phyloP scores from a whole-genome alignment of 2,888 invertebrate species.

The Anticlea derivata region DNA sequence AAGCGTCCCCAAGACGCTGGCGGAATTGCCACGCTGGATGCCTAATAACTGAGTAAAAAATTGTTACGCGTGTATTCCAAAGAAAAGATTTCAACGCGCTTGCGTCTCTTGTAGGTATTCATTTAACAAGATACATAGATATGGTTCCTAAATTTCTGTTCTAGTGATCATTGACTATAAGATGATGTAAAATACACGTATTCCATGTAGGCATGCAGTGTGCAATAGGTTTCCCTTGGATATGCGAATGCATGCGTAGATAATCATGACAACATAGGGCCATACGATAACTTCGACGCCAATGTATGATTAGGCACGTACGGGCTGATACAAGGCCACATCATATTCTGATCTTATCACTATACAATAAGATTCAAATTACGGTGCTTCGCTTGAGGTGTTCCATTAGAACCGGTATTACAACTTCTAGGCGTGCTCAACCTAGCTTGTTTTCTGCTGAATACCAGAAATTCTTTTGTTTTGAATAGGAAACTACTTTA shows the following conservation, averaged over 20 bases:
- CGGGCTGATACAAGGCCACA: conserved; percentile 28
- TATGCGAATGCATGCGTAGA: conserved; percentile 35
- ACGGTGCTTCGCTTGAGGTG: conserved; percentile 16
- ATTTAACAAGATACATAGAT: too few species aligned
- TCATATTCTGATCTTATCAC: conserved; percentile 17
- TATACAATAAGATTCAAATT: conserved; percentile 26
- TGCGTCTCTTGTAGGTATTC: not conserved
- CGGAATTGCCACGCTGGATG: too few species aligned
- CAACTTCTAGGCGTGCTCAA: conserved; percentile 32
- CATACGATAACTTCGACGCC: conserved; percentile 26
- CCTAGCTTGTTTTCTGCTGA: conserved; percentile 24
- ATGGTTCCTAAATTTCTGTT: not conserved
- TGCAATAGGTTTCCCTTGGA: conserved; percentile 38
- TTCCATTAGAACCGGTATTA: conserved; percentile 34
- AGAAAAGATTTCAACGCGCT: conserved; percentile 21
- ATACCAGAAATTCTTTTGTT: conserved; percentile 21
- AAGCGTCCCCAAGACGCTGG: too few species aligned
- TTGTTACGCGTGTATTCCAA: not conserved
- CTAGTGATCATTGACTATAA: conserved; percentile 20
- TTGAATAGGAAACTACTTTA: not conserved
- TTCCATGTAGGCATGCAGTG: conserved; percentile 30
- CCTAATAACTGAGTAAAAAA: too few species aligned
- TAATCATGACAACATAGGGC: conserved; percentile 20
- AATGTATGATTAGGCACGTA: conserved; percentile 50
- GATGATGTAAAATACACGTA: conserved; percentile 15